Base-by-base conservation (phyloP, 2,888 invertebrate species). In the Eupelmus urozonus region DNA sequence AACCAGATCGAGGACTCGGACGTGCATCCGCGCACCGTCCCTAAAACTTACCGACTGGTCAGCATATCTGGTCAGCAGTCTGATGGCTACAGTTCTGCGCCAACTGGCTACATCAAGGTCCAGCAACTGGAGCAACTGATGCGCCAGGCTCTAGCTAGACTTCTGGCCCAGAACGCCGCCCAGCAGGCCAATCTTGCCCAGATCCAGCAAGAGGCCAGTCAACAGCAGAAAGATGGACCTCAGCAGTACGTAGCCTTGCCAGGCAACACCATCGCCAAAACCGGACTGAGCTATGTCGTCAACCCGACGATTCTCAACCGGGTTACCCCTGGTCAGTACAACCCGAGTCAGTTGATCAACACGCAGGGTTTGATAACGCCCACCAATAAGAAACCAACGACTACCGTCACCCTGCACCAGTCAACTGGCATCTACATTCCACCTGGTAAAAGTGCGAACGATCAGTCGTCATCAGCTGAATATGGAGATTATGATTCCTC, bases 91-190 rank as follows among this genome's bases (percentile, higher is more conserved):
- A 80, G 79, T 25, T 42, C 70, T 23, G 63, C 23, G 11, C 83
- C 86, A 0, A 62, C 75, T 0, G 74, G 82, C 1, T 86, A 86
- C 57, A 82, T 82, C 3, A 88, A 85, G 20, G 82, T 86, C 2
- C 86, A 86, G 34, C 88, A 87, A 3, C 51, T 88, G 23, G 88
- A 89, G 34, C 87, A 88, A 27, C 67, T 88, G 0, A 87, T 87
- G 87, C 84, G 84, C 1, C 88, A 87, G 66, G 84, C 86, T 0
- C 63, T 88, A 60, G 82, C 84, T 0, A 87, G 85, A 62, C 55
- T 88, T 2, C 27, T 88, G 18, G 81, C 84, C 0, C 88, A 88
- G 34, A 85, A 85, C 67, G 78, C 83, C 0, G 80, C 63, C 4
- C 81, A 82, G 25, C 81, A 82, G 11, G 55, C 70, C 1, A 81